A percentile compares a stretch with the other conserved stretches of the same genome.
These are phyloP conservation scores for Napeogenes inachia DNA, from an alignment of 2,888 invertebrate genomes.

Conservation along the genomic window DNA sequence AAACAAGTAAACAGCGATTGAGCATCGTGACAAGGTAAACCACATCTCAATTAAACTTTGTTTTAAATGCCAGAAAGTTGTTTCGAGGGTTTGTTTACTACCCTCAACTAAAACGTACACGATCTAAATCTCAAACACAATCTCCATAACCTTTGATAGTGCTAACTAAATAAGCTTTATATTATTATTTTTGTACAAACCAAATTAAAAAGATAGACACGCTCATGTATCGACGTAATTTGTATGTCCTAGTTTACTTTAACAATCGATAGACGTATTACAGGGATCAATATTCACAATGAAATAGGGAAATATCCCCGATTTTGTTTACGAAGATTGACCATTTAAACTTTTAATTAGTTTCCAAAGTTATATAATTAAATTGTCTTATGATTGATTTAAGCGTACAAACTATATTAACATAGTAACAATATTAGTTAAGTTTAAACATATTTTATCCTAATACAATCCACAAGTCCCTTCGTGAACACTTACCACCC, in stretches of 20 bases:
- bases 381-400: too few relatives aligned
- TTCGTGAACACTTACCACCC: constrained; percentile 15
- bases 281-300: too few relatives aligned
- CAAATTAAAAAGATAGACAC: too few relatives aligned
- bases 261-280: too few relatives aligned
- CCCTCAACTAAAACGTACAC: background rate
- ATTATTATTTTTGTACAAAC: too few relatives aligned
- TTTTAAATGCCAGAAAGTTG: constrained; percentile 8
- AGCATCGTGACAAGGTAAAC: constrained; percentile 7
- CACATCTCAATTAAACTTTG: constrained; percentile 7
- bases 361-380: too few relatives aligned
- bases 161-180: background rate
- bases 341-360: too few relatives aligned
- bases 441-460: background rate
- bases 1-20: constrained; percentile 7
- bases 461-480: constrained; percentile 2
- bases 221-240: too few relatives aligned
- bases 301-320: too few relatives aligned
- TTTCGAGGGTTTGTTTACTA: constrained; percentile 5
- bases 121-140: constrained; percentile 3
- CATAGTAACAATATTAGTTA: background rate
- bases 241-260: too few relatives aligned
- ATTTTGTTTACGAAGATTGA: too few relatives aligned
- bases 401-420: background rate
- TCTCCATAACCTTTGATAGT: constrained; percentile 4